Evolutionary conservation across 2,888 invertebrate genomes (phyloP).

Genomic region (Mesoligia furuncula): DNA sequence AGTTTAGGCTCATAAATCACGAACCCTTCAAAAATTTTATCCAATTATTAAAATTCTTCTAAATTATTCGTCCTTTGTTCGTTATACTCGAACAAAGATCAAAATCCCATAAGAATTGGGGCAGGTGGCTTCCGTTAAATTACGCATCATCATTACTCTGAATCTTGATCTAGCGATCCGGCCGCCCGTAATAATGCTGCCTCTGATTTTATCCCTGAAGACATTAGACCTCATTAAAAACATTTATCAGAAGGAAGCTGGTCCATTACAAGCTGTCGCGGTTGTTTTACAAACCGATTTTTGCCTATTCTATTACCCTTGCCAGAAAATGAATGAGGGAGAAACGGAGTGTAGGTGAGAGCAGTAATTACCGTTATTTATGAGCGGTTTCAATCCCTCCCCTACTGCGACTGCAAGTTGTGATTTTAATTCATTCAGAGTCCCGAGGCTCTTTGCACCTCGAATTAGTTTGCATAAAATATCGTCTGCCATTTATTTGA

Average conservation of each 20-base stretch:
- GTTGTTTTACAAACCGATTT: constrained; percentile 72
- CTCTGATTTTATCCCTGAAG: constrained; percentile 71
- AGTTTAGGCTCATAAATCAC: constrained; percentile 44
- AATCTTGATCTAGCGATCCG: constrained; percentile 69
- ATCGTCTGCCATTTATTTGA: constrained; percentile 84
- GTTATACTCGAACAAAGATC: constrained; percentile 62
- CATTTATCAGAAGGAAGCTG: constrained; percentile 70
- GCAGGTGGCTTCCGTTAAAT: constrained; percentile 70
- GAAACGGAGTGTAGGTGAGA: constrained; percentile 68
- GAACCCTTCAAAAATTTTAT: constrained; percentile 27
- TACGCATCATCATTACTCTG: constrained; percentile 74
- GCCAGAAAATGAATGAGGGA: constrained; percentile 75
- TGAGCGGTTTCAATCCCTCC: constrained; percentile 84
- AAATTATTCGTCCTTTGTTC: constrained; percentile 54
- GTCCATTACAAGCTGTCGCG: constrained; percentile 63
- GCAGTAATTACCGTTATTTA: constrained; percentile 88
- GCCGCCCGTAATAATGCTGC: constrained; percentile 59
- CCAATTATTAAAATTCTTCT: constrained; percentile 54
- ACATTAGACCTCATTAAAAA: constrained; percentile 74
- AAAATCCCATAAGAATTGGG: constrained; percentile 64
- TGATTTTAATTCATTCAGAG: constrained; percentile 88
- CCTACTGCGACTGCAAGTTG: constrained; percentile 85
- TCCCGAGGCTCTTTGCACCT: constrained; percentile 86
- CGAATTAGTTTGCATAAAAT: constrained; percentile 88
- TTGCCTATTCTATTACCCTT: constrained; percentile 65